Base-by-base conservation (phyloP, 2,797 vertebrate genomes). In the Amphiprion clarkii region DNA sequence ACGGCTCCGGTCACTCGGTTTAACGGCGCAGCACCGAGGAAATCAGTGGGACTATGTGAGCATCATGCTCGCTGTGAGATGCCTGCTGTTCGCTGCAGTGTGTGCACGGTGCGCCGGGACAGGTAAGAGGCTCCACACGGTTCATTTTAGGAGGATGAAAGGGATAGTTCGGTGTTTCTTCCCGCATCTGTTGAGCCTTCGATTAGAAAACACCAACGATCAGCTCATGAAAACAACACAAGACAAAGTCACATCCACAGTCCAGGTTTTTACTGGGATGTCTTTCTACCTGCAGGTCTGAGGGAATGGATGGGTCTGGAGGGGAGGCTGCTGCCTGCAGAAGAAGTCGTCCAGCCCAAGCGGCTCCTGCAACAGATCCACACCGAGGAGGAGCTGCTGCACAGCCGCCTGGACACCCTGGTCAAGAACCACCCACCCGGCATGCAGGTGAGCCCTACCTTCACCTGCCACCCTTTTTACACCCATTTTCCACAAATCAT, bases 1-100 rank as follows among this genome's bases (percentile, higher is more conserved):
- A 11, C 77, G 33, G 64, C 75, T 77, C 54, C 27, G 14, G 9
- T 68, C 76, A 19, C 23, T 52, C 68, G 74, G 48, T 88, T 55
- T 84, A 82, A 81, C 89, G 83, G 87, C 81, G 84, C 79, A 21
- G 85, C 82, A 87, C 74, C 75, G 82, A 72, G 83, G 87, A 87
- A 51, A 88, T 67, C 91, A 74, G 74, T 48, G 91, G 92, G 96
- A 95, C 91, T 95, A 97, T 97, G 96, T 90, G 92, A 95, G 93
- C 95, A 94, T 86, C 95, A 97, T 97, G 97, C 95, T 94, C 86
- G 92, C 93, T 83, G 94, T 95, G 94, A 95, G 92, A 91, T 95
- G 94, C 91, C 94, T 97, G 96, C 93, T 97, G 92, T 93, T 96
- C 89, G 96, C 95, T 89, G 95, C 95, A 86, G 93, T 94, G 78